Percentiles rank a stretch among this genome's conserved stretches.
Conservation (phyloP, 2,113 vertebrate species). For the Hirundichthys speculiger region DNA sequence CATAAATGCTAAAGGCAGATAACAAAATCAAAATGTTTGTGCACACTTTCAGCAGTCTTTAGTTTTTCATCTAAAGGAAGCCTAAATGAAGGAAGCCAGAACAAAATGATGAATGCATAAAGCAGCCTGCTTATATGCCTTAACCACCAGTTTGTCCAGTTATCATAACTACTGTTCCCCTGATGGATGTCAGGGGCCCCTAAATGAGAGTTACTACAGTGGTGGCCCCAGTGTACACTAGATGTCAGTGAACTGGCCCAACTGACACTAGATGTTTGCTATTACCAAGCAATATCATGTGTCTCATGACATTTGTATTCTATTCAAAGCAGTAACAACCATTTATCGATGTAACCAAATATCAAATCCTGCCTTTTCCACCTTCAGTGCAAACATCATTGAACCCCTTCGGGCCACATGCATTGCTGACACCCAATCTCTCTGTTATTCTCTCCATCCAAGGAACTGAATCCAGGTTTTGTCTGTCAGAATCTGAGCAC, state of each 20-base stretch:
- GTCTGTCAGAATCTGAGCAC: slow-evolving; percentile 75
- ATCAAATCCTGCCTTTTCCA: slow-evolving; percentile 2
- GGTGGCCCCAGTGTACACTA: not conserved
- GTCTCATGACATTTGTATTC: slow-evolving; percentile 19
- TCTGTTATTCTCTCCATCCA: slow-evolving; percentile 51
- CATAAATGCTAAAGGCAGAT: too few relatives aligned
- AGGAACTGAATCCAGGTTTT: slow-evolving; percentile 75
- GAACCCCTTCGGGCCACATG: slow-evolving; percentile 29
- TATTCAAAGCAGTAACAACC: slow-evolving; percentile 20
- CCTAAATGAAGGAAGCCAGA: too few relatives aligned
- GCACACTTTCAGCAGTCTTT: not conserved
- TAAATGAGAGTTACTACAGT: not conserved
- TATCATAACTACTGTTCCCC: too few relatives aligned
- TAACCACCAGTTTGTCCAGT: too few relatives aligned
- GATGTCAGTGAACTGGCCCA: not conserved
- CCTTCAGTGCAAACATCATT: slow-evolving; percentile 17
- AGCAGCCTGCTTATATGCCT: too few relatives aligned
- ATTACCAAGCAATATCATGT: slow-evolving; percentile 11
- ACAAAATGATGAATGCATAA: too few relatives aligned
- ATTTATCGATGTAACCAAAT: slow-evolving; percentile 47
- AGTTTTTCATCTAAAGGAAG: too few relatives aligned
- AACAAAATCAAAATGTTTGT: too few relatives aligned
- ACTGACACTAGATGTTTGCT: not conserved
- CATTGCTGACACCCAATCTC: slow-evolving; percentile 48
- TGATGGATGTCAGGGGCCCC: not conserved